Base-by-base conservation (phyloP, 2,888 invertebrate species). In the Eupeodes luniger region DNA sequence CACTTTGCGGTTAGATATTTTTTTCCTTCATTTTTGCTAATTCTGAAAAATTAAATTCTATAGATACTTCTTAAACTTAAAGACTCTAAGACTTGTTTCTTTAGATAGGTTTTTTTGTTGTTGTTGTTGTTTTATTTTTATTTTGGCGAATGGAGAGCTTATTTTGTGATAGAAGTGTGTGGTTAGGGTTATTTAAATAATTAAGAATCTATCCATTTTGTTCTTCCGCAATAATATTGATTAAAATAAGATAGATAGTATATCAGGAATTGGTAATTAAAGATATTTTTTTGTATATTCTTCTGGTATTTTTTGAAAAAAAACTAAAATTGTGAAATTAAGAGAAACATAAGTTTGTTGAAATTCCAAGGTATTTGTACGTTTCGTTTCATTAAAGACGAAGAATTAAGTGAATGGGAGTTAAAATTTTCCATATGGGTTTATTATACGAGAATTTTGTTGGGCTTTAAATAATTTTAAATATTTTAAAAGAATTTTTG, bases 161-260 rank as follows among this genome's bases (percentile, higher is more conserved):
- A 59, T n/a, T 47, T 12, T 47, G 5, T 40, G 40, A 40, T 40
- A 40, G 2, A 4, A 7, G 40, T 57, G 40, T 57, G 47, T 59
- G 72, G 79, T 74, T 70, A 44, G 57, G 67, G 59, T 66, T 53
- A 49, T 79, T 79, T 61, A 67, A 79, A 79, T 84, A 74, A 74
- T 74, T 67, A 80, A 74, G 79, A 55, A 61, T 78, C 49, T 6
- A 51, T 55, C 40, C 14, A 66, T 14, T 80, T 62, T 84, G 62
- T 80, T 84, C 84, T 84, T 84, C 84, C 84, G 84, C 72, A 72
- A 72, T 62, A 80, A 67, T 81, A 51, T 67, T 34, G 64, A 34
- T 74, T 59, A 47, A 72, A 72, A 79, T 47, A 74, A 55, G n/a
- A 19, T 55, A 72, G 7, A 72, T n/a, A 9, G 5, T 11, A 44